Evolutionary conservation across 2,888 invertebrate genomes (phyloP), one percentile per base, ranked within the genome.

Genomic region (Carcina quercana): DNA sequence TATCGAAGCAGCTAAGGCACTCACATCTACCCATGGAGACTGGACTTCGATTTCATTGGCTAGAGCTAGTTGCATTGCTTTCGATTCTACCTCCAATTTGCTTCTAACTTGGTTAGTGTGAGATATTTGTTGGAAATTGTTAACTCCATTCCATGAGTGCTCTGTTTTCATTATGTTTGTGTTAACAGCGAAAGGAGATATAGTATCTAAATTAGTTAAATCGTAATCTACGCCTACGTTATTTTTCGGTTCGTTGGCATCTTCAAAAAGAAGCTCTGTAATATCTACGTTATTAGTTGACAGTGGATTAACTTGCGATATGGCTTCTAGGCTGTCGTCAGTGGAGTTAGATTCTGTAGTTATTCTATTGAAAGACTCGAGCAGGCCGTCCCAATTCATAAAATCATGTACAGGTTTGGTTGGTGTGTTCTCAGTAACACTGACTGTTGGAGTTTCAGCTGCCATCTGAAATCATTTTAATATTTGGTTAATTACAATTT

Each of bases 21-120:
- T 90, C 0, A 91, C 90, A 53, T 92, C 91, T 2, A 90, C 86
- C 93, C 93, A 93, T 1, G 90, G 89, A 0, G 90, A 87, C 38
- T 91, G 90, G 22, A 91, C 80, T 65, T 92, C 92, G 42, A 92
- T 88, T 55, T 92, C 92, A 19, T 91, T 90, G 0, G 92, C 92
- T 47, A 91, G 74, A 3, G 91, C 91, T 47, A 92, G 67, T 53
- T 92, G 89, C 47, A 91, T 83, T 0, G 91, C 92, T 67, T 74
- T 75, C 1, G 75, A 60, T 53, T 68, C 71, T 1, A 72, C 50
- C 49, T 75, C 73, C 24, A 68, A 50, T 49, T 69, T 74, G 0
- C 41, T 37, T 3, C 40, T 37, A 3, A 15, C 29, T 44, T 40
- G 22, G 6, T 56, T 29, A 1, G 57, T 45, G 11, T 59, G 44